A percentile compares a stretch with the other conserved stretches of the same genome.
phyloP scores from a whole-genome alignment of 2,113 vertebrate genomes.

The Syngnathus typhle region DNA sequence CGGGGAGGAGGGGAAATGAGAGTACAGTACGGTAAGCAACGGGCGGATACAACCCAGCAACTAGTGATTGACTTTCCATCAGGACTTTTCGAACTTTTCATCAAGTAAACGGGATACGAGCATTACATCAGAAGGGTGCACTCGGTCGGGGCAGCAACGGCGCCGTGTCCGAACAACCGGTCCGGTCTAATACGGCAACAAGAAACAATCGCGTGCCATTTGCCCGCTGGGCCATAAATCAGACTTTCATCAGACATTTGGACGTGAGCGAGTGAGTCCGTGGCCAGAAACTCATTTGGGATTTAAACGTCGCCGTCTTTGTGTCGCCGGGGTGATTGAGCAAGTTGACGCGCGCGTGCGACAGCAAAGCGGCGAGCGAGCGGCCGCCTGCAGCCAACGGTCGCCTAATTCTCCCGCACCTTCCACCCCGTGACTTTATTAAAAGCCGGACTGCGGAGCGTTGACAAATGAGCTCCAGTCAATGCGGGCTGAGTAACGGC shows the following conservation, averaged over 20 bases:
- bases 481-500: slow-evolving; percentile 49
- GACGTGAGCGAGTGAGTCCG: slow-evolving; percentile 45
- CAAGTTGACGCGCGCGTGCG: slow-evolving; percentile 55
- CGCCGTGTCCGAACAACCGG: slow-evolving; percentile 8
- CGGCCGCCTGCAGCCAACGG: slow-evolving; percentile 25
- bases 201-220: slow-evolving; percentile 71
- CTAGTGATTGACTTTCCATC: slow-evolving; percentile 1
- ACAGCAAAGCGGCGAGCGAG: slow-evolving; percentile 54
- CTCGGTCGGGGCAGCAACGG: not conserved
- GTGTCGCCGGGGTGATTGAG: slow-evolving; percentile 55
- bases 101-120: slow-evolving; percentile 2
- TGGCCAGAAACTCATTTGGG: slow-evolving; percentile 64
- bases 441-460: slow-evolving; percentile 56
- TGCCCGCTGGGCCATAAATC: slow-evolving; percentile 58
- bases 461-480: slow-evolving; percentile 67
- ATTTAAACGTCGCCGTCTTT: slow-evolving; percentile 61
- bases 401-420: slow-evolving; percentile 45
- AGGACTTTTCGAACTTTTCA: not conserved
- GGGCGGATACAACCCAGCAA: not conserved
- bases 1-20: slow-evolving; percentile 27
- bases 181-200: slow-evolving; percentile 12
- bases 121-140: not conserved
- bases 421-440: slow-evolving; percentile 60
- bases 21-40: slow-evolving; percentile 32
- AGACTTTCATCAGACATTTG: slow-evolving; percentile 39